Base-by-base conservation (phyloP, 2,113 vertebrate species). In the Aramus guarauna region DNA sequence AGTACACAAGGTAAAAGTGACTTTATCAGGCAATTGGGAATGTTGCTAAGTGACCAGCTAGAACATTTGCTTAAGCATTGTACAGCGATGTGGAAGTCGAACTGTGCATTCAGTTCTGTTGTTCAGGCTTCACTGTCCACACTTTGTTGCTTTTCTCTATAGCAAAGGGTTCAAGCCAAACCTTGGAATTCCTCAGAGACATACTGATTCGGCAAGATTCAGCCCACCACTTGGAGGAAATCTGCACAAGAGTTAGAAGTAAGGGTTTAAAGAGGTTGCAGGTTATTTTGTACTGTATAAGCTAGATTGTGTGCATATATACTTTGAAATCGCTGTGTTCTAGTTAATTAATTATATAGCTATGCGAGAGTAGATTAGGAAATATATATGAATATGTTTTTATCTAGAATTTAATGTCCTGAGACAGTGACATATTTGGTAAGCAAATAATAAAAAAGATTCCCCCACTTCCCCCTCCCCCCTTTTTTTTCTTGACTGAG, bases 211-310 rank as follows among this genome's bases (percentile, higher is more conserved):
- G 1, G 12, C 12, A 68, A 84, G 20, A 66, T 47, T 60, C 47
- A 62, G 9, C 19, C 21, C 7, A 24, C 27, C 16, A 15, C 9
- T 23, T 67, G 53, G 52, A 69, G n/a, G 5, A 88, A 74, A 78
- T 86, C 36, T 68, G 43, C 48, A 52, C 15, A 37, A 5, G 5
- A 82, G 12, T 73, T 90, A 56, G 85, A 92, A 82, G 50, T 26
- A 96, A 96, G 81, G 52, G 12, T 58, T 92, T 59, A 32, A 20
- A 72, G 74, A 47, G 12, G 5, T 97, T 92, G 41, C 60, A 92
- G 48, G 2, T 27, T 56, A 30, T 34, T 96, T 90, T 56, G 30
- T 85, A 55, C 85, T 83, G 48, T 53, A 45, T 32, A 90, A 95
- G 39, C 34, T 68, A 79, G 45, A 66, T 34, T 94, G 60, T 59